These are phyloP conservation scores for Drosophila gaucha DNA, from an alignment of 2,888 invertebrate species.

Conservation along the genomic window DNA sequence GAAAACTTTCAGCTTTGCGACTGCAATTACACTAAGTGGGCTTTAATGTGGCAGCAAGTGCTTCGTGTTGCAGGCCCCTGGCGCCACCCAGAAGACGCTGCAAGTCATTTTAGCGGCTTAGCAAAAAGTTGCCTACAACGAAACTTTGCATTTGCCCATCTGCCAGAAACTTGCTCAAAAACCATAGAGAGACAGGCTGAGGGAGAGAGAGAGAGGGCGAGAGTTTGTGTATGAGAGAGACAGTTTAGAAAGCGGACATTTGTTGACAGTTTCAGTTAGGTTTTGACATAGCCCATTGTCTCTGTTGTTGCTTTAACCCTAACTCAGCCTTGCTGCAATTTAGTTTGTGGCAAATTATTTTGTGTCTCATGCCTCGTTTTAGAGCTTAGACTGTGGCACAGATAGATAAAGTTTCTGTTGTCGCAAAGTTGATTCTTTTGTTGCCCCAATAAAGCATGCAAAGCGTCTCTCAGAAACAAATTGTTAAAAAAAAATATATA, in stretches of 20 bases:
- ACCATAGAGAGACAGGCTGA: background rate
- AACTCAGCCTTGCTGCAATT: constrained; percentile 27
- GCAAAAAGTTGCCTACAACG: constrained; percentile 53
- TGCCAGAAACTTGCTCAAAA: constrained; percentile 37
- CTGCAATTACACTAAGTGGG: constrained; percentile 76
- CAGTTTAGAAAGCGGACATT: constrained; percentile 27
- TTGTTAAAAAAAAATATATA: too few species aligned
- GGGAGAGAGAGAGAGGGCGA: background rate
- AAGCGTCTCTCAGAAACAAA: background rate
- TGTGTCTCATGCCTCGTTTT: constrained; percentile 15
- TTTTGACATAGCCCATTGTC: constrained; percentile 24
- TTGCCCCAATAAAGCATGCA: background rate
- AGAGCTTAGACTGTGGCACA: constrained; percentile 8
- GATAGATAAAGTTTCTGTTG: constrained; percentile 35
- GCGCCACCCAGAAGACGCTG: constrained; percentile 42
- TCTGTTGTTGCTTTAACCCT: constrained; percentile 6
- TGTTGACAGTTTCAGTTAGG: constrained; percentile 65
- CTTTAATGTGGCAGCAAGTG: constrained; percentile 67
- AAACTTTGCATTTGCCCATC: constrained; percentile 65
- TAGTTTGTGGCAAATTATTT: constrained; percentile 58
- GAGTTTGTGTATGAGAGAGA: background rate
- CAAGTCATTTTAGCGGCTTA: constrained; percentile 69
- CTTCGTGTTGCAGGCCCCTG: background rate
- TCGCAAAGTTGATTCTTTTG: constrained; percentile 26
- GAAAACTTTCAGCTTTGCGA: constrained; percentile 31